Base-by-base conservation (phyloP, 2,888 invertebrate genomes). In the Dryocosmus kuriphilus region DNA sequence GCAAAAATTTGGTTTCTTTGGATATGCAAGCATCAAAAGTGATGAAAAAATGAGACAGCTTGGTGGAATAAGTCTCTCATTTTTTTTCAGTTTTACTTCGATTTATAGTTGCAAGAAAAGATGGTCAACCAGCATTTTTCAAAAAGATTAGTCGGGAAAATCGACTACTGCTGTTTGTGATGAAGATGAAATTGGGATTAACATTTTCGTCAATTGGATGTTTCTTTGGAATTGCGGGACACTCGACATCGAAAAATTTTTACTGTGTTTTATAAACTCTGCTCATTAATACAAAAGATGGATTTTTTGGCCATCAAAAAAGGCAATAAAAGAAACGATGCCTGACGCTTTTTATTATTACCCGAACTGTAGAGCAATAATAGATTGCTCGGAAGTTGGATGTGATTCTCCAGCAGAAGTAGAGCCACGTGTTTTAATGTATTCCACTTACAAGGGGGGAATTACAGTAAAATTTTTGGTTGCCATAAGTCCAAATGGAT, bases 161-260 rank as follows among this genome's bases (percentile, higher is more conserved):
- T 60, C n/a, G n/a, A n/a, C n/a, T n/a, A n/a, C n/a, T n/a, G n/a
- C n/a, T n/a, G n/a, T n/a, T n/a, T n/a, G n/a, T 14, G 77, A n/a
- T 82, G 71, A 81, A 82, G 73, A 55, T 82, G 24, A 83, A 81
- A 77, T 19, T 76, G 41, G 80, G 80, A 2, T 57, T 83, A n/a
- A 78, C 80, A 4, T 84, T 80, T 75, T 32, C 80, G 16, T 77
- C 81, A 14, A 27, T 83, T 2, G 73, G 81, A 35, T 79, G 76
- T 14, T 77, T 82, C n/a, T 84, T 82, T 57, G 55, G 41, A 22
- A 65, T 84, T 19, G 81, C 83, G 38, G 32, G 80, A 19, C 79
- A 81, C 46, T 80, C 83, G 2, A 75, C 79, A n/a, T 81, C 82
- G 0, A 79, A 63, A 78, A 80, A 84, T 61, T 85, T 84, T 62